Conservation (phyloP, 1,140 invertebrate genomes). For the Heliconius eleuchia region DNA sequence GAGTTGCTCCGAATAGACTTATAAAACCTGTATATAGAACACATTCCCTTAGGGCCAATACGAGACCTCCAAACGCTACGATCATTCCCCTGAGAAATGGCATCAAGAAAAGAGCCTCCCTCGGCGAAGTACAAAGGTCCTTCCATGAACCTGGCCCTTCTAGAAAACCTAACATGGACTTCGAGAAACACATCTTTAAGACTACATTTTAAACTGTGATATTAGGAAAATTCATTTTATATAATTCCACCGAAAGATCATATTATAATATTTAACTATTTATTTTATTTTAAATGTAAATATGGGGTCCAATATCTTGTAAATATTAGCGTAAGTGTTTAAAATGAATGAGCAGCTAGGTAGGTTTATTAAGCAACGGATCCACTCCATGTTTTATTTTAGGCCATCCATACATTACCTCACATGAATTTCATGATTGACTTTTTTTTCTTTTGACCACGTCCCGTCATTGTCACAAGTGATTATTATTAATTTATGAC, state of each 20-base stretch:
- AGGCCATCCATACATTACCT: too few relatives aligned
- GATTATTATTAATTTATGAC: too few relatives aligned
- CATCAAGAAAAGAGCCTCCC: constrained; percentile 57
- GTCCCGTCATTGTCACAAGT: too few relatives aligned
- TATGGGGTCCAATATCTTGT: constrained; percentile 56
- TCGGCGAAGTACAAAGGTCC: constrained; percentile 50
- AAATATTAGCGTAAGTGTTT: constrained; percentile 57
- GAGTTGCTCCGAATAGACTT: constrained; percentile 65
- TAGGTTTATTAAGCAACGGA: constrained; percentile 22
- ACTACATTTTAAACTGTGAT: constrained; percentile 78
- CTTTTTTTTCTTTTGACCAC: too few relatives aligned
- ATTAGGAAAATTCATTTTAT: constrained; percentile 53
- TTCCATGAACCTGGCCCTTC: constrained; percentile 39
- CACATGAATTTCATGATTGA: too few relatives aligned
- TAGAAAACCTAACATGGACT: constrained; percentile 36
- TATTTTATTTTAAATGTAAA: constrained; percentile 61
- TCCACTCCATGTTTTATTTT: not conserved
- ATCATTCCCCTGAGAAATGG: constrained; percentile 67
- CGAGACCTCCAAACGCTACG: constrained; percentile 67
- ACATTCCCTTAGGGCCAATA: constrained; percentile 55
- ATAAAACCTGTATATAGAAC: constrained; percentile 58
- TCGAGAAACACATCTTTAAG: constrained; percentile 66
- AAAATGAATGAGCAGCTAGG: not conserved
- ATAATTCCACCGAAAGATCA: constrained; percentile 55
- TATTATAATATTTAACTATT: constrained; percentile 68